These are phyloP conservation scores for Syngnathus scovelli DNA, from an alignment of 2,113 vertebrate genomes.

Conservation along the genomic window DNA sequence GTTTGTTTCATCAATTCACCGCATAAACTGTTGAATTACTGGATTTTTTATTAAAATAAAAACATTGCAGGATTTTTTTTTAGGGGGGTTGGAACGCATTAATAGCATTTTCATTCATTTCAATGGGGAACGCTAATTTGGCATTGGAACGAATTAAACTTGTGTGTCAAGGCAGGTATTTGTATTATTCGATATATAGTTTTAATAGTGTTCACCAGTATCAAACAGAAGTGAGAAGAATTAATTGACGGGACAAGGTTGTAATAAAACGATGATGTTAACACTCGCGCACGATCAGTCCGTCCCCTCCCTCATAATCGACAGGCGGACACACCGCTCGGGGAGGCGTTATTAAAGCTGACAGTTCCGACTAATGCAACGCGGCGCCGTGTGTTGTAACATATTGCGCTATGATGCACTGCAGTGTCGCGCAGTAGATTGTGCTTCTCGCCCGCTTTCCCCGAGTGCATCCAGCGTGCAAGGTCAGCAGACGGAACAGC, in stretches of 20 bases:
- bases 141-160: background rate
- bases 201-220: background rate
- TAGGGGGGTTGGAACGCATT: background rate
- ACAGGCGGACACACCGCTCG: background rate
- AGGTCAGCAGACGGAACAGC: conserved; percentile 45
- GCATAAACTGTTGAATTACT: too few relatives aligned
- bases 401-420: conserved; percentile 16
- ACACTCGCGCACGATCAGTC: background rate
- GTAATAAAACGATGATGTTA: background rate
- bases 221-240: background rate
- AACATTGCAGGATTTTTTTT: background rate
- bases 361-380: conserved; percentile 10
- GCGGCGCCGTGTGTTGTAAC: conserved; percentile 15
- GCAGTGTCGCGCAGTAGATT: conserved; percentile 7
- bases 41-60: background rate
- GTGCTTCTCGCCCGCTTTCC: conserved; percentile 26
- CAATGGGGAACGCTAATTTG: background rate
- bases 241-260: background rate
- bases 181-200: background rate
- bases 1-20: too few relatives aligned
- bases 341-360: conserved; percentile 5
- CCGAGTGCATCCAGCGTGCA: conserved; percentile 43
- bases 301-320: background rate
- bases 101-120: background rate
- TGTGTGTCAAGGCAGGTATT: background rate